These are phyloP conservation scores for Mythimna pallens DNA, from an alignment of 2,888 invertebrate genomes.

Conservation along the genomic window DNA sequence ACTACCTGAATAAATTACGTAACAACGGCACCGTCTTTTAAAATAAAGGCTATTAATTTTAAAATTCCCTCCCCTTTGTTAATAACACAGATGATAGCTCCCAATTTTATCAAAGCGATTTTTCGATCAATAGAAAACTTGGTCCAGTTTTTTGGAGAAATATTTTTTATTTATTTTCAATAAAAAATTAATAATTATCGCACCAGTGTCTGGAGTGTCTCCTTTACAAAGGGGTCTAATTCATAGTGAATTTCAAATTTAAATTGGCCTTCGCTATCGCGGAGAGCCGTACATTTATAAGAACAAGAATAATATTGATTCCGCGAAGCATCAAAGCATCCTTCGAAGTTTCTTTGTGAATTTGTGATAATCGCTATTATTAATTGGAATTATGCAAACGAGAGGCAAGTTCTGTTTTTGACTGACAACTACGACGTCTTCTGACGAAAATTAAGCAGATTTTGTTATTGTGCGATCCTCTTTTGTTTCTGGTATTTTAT, in stretches of 20 bases:
- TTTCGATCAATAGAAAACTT: background rate
- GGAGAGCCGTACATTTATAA: constrained; percentile 67
- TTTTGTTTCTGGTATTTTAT: constrained; percentile 28
- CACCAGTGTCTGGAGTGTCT: constrained; percentile 35
- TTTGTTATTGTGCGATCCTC: constrained; percentile 32
- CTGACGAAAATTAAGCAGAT: constrained; percentile 45
- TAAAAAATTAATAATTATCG: constrained; percentile 60
- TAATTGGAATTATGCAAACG: constrained; percentile 86
- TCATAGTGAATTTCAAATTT: constrained; percentile 68
- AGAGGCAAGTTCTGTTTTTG: constrained; percentile 70
- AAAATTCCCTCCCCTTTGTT: background rate
- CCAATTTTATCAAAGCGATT: constrained; percentile 20
- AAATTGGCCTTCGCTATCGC: constrained; percentile 59
- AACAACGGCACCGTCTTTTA: background rate
- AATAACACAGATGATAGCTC: constrained; percentile 3
- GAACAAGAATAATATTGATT: constrained; percentile 79
- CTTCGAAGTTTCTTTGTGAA: constrained; percentile 74
- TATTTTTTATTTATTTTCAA: constrained; percentile 15
- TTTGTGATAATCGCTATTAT: constrained; percentile 77
- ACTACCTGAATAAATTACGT: constrained; percentile 40
- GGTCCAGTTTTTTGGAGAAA: background rate
- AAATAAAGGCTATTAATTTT: constrained; percentile 15
- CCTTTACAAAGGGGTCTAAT: constrained; percentile 62
- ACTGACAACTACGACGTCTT: constrained; percentile 63
- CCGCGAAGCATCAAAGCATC: constrained; percentile 62